phyloP scores from a whole-genome alignment of 2,888 invertebrate genomes.

The Orthosia incerta region DNA sequence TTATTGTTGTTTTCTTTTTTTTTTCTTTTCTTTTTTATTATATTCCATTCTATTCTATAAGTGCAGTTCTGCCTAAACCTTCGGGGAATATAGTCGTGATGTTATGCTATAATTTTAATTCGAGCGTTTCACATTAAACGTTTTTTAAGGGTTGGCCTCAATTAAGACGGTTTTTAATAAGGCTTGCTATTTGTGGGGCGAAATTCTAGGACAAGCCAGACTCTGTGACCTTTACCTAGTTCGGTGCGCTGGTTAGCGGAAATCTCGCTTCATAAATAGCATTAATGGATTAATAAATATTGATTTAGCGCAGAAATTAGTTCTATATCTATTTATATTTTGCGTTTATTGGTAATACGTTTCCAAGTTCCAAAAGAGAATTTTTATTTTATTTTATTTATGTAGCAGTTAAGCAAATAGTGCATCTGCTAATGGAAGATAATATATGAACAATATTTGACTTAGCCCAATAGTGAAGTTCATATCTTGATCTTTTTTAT shows the following conservation, averaged over 20 bases:
- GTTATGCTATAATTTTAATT: constrained; percentile 18
- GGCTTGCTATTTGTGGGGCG: constrained; percentile 54
- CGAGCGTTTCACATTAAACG: constrained; percentile 14
- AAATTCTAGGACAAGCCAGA: constrained; percentile 48
- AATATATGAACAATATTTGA: background rate
- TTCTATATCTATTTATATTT: background rate
- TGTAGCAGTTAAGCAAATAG: background rate
- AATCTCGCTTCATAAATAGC: constrained; percentile 43
- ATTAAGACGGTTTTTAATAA: constrained; percentile 59
- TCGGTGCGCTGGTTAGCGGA: constrained; percentile 38
- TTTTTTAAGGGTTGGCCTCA: constrained; percentile 50
- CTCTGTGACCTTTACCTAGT: constrained; percentile 62
- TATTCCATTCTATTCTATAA: too few species aligned
- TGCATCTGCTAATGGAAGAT: background rate
- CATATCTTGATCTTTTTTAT: background rate
- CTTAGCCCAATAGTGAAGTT: constrained; percentile 1
- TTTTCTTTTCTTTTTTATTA: too few species aligned
- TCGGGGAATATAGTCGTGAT: too few species aligned
- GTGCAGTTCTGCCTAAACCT: too few species aligned
- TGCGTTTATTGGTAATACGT: background rate
- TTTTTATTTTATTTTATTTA: background rate
- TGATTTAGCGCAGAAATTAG: constrained; percentile 11
- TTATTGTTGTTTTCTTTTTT: too few species aligned
- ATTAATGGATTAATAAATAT: constrained; percentile 31
- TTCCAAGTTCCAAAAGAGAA: background rate